Conservation (phyloP, 2,888 invertebrate genomes). For the Abrostola triplasia region DNA sequence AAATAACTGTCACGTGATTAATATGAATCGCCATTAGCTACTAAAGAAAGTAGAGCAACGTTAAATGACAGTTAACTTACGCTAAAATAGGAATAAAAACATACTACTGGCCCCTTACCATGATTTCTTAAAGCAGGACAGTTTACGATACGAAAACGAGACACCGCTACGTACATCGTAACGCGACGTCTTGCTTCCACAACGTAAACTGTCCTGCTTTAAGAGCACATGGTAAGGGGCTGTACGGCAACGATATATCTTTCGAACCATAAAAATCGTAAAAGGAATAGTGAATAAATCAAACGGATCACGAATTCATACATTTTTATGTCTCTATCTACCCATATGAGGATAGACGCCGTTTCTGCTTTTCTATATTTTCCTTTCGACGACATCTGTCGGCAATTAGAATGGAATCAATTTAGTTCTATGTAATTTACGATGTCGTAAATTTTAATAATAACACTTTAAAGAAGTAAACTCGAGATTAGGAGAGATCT, state of each 20-base stretch:
- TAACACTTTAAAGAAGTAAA: not conserved
- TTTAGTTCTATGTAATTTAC: constrained; percentile 65
- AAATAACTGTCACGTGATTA: constrained; percentile 40
- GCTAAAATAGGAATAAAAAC: constrained; percentile 40
- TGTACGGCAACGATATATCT: constrained; percentile 42
- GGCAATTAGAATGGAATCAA: constrained; percentile 68
- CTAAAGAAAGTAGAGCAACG: constrained; percentile 41
- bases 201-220: too few relatives aligned
- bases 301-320: constrained; percentile 57
- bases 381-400: constrained; percentile 62
- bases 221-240: too few relatives aligned
- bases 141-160: too few relatives aligned
- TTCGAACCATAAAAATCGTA: constrained; percentile 51
- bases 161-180: too few relatives aligned
- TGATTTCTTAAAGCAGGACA: too few relatives aligned
- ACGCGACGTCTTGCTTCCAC: too few relatives aligned
- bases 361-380: constrained; percentile 54
- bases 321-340: constrained; percentile 60
- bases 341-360: constrained; percentile 47
- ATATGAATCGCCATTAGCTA: constrained; percentile 26
- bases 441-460: constrained; percentile 43
- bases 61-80: constrained; percentile 27
- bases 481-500: not conserved
- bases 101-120: too few relatives aligned
- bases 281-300: constrained; percentile 62